phyloP scores from a whole-genome alignment of 1,140 invertebrate genomes.

The Trypoxylus dichotomus region DNA sequence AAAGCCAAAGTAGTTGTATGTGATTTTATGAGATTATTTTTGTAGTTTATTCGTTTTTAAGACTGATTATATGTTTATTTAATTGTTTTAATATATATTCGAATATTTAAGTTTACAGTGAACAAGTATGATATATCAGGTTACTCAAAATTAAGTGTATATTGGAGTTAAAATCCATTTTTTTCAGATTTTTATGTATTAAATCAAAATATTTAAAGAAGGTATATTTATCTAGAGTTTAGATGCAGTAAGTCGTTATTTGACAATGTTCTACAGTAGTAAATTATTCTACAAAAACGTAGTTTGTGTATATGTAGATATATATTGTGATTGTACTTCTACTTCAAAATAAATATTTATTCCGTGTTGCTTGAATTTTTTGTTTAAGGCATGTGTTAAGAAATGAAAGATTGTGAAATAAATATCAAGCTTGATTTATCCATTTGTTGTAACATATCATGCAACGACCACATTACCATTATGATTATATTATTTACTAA shows the following conservation, averaged over 20 bases:
- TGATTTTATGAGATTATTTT: too few relatives aligned
- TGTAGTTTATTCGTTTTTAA: background rate
- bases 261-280: background rate
- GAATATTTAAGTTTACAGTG: background rate
- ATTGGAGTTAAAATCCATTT: too few relatives aligned
- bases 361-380: background rate
- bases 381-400: background rate
- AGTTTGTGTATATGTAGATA: background rate
- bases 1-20: background rate
- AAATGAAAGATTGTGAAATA: too few relatives aligned
- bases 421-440: too few relatives aligned
- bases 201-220: background rate
- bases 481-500: too few relatives aligned
- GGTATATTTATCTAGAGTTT: background rate
- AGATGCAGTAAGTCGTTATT: background rate
- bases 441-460: too few relatives aligned
- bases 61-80: background rate
- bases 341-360: background rate
- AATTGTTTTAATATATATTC: background rate
- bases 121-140: too few relatives aligned
- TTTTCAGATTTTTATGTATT: background rate
- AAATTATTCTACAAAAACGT: background rate
- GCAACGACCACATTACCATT: too few relatives aligned
- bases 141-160: too few relatives aligned
- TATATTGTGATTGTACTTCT: background rate